Evolutionary conservation across 2,113 vertebrate species (phyloP), one percentile per base, ranked within the genome.

Genomic region (Chionomys nivalis): DNA sequence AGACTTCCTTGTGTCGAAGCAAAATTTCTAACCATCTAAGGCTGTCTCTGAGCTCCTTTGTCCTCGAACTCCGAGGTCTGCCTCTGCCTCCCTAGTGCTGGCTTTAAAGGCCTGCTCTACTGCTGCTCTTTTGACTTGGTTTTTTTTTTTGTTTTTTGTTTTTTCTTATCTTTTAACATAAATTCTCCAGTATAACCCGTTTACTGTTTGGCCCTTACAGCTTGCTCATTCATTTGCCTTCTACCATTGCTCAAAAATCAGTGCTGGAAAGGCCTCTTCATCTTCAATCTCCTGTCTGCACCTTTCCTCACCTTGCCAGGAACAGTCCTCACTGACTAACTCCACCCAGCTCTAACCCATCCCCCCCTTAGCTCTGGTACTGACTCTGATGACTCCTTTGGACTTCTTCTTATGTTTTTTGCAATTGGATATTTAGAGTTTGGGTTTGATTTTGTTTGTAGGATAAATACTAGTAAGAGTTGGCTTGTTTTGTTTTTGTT

Each of bases 261-360:
- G 63, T 96, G 93, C 94, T 55, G 39, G 68, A 77, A 85, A 77
- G 87, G 89, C 39, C 39, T 87, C 28, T 72, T 94, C 93, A 79
- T 85, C 63, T 26, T 97, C 92, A 94, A 47, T 66, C 42, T 5
- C 12, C 8, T 58, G 42, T 55, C 49, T 85, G 3, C 72, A 93
- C 93, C 92, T 92, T 95, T 94, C 87, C 61, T 83, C 82, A 88
- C 58, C 92, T 96, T 91, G 96, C 79, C 92, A 19, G 3, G 88
- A 68, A 96, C n/a, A 96, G 91, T 63, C 68, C 42, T 90, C 47
- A 72, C 10, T 91, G 93, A 87, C 76, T 86, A 79, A 58, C 91
- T 79, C 93, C 76, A 96, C 90, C 90, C 78, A 93, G 39, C 52
- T 58, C 55, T 72, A 90, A 75, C 44, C 42, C 11, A 70, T 88